Evolutionary conservation across 2,797 vertebrate genomes (phyloP), one percentile per base, ranked within the genome.

Genomic region (Neopelma chrysocephalum): DNA sequence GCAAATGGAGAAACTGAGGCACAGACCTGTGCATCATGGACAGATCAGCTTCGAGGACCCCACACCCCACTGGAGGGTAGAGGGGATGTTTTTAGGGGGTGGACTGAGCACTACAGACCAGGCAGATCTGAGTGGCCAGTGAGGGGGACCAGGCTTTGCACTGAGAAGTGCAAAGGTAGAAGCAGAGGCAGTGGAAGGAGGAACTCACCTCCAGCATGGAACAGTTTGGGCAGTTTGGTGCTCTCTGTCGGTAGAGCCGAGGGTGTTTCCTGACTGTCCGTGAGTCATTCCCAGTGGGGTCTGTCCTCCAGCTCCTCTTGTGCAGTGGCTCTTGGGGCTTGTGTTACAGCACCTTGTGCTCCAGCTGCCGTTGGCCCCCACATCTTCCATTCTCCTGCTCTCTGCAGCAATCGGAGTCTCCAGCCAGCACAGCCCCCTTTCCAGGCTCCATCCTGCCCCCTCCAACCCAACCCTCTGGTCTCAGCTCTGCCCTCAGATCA

Each of bases 401-500:
- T 29, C 47, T 18, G 31, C 72, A 68, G 73, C 32, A 22, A 0
- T 0, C 2, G 21, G 14, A 25, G 16, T 43, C 64, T 51, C n/a
- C 68, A 34, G 38, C 32, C 13, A 6, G 61, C 57, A 36, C 32
- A 32, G n/a, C 3, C 27, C 51, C 57, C 57, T 34, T 22, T 13
- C 14, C 71, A 23, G n/a, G 11, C 57, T 83, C 71, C 65, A 18
- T 77, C 76, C 83, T 47, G 51, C 43, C 69, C 42, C 1, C 5
- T 8, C n/a, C 70, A 31, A 10, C 60, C 32, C 76, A 73, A 25
- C n/a, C n/a, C 45, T 65, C n/a, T 17, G 38, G 21, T 61, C 64
- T 61, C 68, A n/a, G 34, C 69, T 90, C 64, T 57, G 19, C 50
- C 31, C 6, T 31, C 15, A 18, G 38, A 53, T 6, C 40, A 27